Evolutionary conservation across 2,797 vertebrate genomes (phyloP), one percentile per base, ranked within the genome.

Genomic region (Enteromius fasciolatus): DNA sequence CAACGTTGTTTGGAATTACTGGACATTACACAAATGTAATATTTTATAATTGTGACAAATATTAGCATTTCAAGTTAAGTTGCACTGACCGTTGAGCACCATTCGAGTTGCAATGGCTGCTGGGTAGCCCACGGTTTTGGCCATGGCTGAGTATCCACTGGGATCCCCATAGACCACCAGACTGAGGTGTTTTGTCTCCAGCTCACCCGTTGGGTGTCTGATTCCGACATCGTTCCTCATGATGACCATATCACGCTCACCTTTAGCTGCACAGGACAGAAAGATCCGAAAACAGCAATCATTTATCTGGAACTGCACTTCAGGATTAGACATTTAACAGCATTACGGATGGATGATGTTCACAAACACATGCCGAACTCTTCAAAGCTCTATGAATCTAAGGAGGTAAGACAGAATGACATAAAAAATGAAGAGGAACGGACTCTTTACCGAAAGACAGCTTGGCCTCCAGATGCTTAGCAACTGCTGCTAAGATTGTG

Each of bases 81-180:
- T 74, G 23, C 7, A 95, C 95, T 94, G 86, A 99, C 97, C 97
- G 14, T 97, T 93, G 0, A 99, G 95, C 77, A 99, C 84, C 98
- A 99, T 98, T 84, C 95, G 97, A 48, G 98, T 95, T 68, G 94
- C 95, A 81, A 99, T 98, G 83, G 98, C 98, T 0, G 95, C 89
- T 0, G 98, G 97, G 84, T 97, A 97, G 8, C 98, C 98, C 5
- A 99, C 98, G 31, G 96, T 97, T 93, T 98, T 98, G 85, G 97
- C 97, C 98, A 99, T 99, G 18, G 98, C 97, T 2, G 97, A 98
- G 90, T 96, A 98, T 63, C 98, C 97, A 10, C 82, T 93, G 80
- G 93, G 88, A 10, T 98, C 96, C 0, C 97, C 97, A 44, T 99
- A 99, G 33, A 97, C 97, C 86, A 99, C 97, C 84, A 99, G 90